Base-by-base conservation (phyloP, 2,113 vertebrate species). In the Bolborhynchus lineola region DNA sequence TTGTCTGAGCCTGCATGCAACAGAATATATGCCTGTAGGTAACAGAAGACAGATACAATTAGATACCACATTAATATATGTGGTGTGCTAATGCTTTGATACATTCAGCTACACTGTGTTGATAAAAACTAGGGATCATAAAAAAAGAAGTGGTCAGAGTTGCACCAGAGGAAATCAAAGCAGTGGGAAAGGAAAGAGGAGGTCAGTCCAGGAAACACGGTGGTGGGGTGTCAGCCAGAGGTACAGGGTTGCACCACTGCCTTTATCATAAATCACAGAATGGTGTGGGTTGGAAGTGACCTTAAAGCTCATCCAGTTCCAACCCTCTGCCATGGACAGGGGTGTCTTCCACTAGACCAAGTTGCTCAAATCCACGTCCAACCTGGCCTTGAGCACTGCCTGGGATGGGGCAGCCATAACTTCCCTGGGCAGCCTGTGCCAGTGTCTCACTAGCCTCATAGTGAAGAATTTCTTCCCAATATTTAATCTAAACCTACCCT, bases 161-260 rank as follows among this genome's bases (percentile, higher is more conserved):
- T 86, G 68, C 49, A 70, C 57, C 26, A n/a, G 89, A 75, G 60
- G 24, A 86, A 46, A 86, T 35, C 28, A 69, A 55, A 71, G 52
- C 39, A 64, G 33, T 29, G 16, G 41, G 55, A 71, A 65, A 63
- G 37, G 37, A 60, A 50, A 60, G 57, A 77, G 41, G 26, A 60
- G 85, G 26, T 16, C 35, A 72, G 23, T 44, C 25, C 59, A 49
- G 26, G 31, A 71, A 28, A 78, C 2, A 1, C 50, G 41, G 29
- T 1, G 2, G 9, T 16, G 59, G 53, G 29, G 13, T 7, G 1
- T 47, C 82, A 92, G 37, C 15, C 53, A 79, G 47, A 65, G 70
- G 47, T 85, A 57, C 18, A 17, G 53, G 23, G 23, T 24, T 2
- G 2, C 0, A 0, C 71, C 49, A 46, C 76, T 1, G 6, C 72